phyloP scores from a whole-genome alignment of 92 coral and sea anemone genomes.

The Parazoanthus atlanticus region DNA sequence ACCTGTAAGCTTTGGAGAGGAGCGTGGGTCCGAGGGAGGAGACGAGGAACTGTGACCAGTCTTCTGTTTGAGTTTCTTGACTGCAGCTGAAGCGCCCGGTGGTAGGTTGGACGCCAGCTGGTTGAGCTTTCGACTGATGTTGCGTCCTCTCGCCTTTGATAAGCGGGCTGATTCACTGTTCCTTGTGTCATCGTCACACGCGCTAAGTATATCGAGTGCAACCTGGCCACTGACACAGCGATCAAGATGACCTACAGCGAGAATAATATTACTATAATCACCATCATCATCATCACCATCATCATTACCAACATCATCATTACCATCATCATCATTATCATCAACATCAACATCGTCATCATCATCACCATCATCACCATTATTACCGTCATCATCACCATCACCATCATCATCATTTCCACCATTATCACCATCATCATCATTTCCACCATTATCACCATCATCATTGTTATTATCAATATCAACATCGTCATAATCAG shows the following conservation, averaged over 20 bases:
- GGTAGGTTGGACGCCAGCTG: conserved; percentile 84
- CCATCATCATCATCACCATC: too few relatives aligned
- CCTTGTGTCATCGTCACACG: conserved; percentile 86
- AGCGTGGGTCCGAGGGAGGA: conserved; percentile 50
- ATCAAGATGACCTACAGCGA: conserved; percentile 80
- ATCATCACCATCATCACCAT: too few relatives aligned
- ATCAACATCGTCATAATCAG: too few relatives aligned
- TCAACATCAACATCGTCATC: too few relatives aligned
- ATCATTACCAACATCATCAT: too few relatives aligned
- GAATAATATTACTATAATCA: too few relatives aligned
- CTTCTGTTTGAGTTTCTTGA: conserved; percentile 72
- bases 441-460: too few relatives aligned
- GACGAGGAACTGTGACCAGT: conserved; percentile 38
- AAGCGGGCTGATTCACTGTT: conserved; percentile 60
- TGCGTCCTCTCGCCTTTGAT: conserved; percentile 69
- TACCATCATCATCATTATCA: too few relatives aligned
- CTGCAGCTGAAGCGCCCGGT: conserved; percentile 81
- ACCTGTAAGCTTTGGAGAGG: conserved; percentile 27
- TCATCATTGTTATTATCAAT: too few relatives aligned
- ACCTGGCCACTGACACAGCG: conserved; percentile 96
- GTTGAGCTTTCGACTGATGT: conserved; percentile 77
- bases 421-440: too few relatives aligned
- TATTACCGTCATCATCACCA: too few relatives aligned
- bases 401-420: too few relatives aligned
- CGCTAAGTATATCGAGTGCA: conserved; percentile 28